Conservation (phyloP, 2,113 vertebrate genomes). For the Spea multiplicata region DNA sequence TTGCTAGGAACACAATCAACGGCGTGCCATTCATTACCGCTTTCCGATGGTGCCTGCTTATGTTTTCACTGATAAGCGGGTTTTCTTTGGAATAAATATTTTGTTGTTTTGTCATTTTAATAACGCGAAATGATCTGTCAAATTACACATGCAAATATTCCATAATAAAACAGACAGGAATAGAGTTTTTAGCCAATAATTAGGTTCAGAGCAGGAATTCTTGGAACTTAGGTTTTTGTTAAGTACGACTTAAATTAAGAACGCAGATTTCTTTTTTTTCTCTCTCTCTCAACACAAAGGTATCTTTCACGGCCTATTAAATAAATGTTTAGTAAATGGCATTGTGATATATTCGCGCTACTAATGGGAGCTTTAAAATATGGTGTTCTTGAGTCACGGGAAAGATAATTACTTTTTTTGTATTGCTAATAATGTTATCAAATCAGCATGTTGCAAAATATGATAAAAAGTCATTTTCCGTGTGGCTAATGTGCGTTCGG, state of each 20-base stretch:
- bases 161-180: background rate
- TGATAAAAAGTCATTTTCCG: background rate
- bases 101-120: slow-evolving; percentile 49
- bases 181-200: background rate
- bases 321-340: slow-evolving; percentile 12
- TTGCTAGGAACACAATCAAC: slow-evolving; percentile 51
- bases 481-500: background rate
- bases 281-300: background rate
- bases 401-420: slow-evolving; percentile 2
- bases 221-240: background rate
- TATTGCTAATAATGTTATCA: background rate
- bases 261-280: background rate
- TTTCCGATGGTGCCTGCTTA: slow-evolving; percentile 7
- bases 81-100: slow-evolving; percentile 15
- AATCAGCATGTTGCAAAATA: slow-evolving; percentile 15
- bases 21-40: slow-evolving; percentile 44
- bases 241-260: background rate
- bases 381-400: background rate
- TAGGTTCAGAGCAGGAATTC: background rate
- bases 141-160: slow-evolving; percentile 30
- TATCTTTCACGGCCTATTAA: slow-evolving; percentile 15
- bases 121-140: slow-evolving; percentile 48
- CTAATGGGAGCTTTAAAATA: background rate
- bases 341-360: slow-evolving; percentile 4
- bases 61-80: slow-evolving; percentile 29